A percentile compares a stretch with the other conserved stretches of the same genome.
Evolutionary conservation across 2,888 invertebrate genomes (phyloP).

Genomic region (Macrostomum cliftonense): DNA sequence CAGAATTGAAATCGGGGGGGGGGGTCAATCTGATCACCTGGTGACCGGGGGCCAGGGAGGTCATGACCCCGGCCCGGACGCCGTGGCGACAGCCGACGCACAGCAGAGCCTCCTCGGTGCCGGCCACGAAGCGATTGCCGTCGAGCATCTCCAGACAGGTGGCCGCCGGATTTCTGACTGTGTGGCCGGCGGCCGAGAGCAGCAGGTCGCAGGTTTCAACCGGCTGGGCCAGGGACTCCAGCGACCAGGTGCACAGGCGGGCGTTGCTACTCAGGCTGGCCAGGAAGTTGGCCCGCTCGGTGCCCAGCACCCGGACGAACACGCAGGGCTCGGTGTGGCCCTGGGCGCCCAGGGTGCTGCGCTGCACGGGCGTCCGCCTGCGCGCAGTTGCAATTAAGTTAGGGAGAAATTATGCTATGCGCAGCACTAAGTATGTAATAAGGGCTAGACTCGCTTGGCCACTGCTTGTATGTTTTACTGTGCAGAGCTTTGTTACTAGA

Average conservation of each 20-base stretch:
- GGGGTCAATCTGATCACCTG: no score
- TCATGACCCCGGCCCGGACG: no score
- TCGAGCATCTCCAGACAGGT: conserved; percentile 57
- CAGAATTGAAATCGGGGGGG: no score
- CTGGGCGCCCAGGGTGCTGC: conserved; percentile 67
- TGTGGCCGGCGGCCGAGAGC: conserved; percentile 53
- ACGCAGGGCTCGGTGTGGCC: conserved; percentile 53
- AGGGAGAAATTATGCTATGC: no score
- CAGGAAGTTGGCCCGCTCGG: conserved; percentile 94
- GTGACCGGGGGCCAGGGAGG: no score
- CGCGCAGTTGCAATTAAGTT: no score
- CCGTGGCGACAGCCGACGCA: conserved; percentile 69
- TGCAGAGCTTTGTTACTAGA: no score
- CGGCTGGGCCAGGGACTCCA: conserved; percentile 91
- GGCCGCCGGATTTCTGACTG: conserved; percentile 52
- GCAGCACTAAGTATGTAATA: no score
- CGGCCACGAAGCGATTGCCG: conserved; percentile 87
- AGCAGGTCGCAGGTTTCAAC: conserved; percentile 73
- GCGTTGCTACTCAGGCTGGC: conserved; percentile 95
- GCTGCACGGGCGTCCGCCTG: conserved; percentile 86
- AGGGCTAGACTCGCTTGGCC: no score
- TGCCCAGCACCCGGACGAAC: conserved; percentile 40
- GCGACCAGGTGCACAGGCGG: conserved; percentile 87
- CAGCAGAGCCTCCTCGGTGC: conserved; percentile 83
- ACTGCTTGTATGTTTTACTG: no score